Base-by-base conservation (phyloP, 2,888 invertebrate genomes). In the Oligia fasciuncula region DNA sequence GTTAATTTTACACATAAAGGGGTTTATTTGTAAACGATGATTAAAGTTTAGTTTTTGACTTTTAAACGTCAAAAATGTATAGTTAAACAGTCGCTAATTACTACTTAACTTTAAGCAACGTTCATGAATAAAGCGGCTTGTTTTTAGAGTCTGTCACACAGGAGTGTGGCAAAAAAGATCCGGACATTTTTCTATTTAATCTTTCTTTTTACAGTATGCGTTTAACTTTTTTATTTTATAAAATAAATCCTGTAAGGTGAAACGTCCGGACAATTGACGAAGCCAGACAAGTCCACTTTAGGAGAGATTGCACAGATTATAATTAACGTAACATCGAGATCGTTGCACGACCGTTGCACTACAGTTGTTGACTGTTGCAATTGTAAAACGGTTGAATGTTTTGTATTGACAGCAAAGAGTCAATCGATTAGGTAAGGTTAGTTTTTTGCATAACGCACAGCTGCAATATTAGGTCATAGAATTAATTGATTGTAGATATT, bases 321-420 rank as follows among this genome's bases (percentile, higher is more conserved):
- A 35, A n/a, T n/a, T 77, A 67, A 86, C 5, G 29, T 40, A 13
- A 65, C 1, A 19, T 65, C 49, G 62, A 72, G 13, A 66, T 67
- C 2, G 57, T 81, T 78, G 71, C 79, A 49, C 57, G 57, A 76
- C 35, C 66, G 76, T 83, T 73, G 80, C 80, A 77, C 63, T 80
- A 67, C 72, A 80, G 13, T 76, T 75, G 72, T 19, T 51, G 29
- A 60, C 57, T 46, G 69, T 60, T 51, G 70, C 51, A 85, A 85
- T 76, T 63, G 46, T 62, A 49, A 54, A 80, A 57, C 13, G 17
- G 65, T 74, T 14, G 60, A 74, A 68, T 79, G 29, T 65, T 70
- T 67, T 62, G 17, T 75, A 51, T 62, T 54, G 43, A 54, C 13
- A 73, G 40, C 35, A 23, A 69, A 54, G 19, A 70, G n/a, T 14